Conservation (phyloP, 2,888 invertebrate genomes). For the Heliothis peltigera region DNA sequence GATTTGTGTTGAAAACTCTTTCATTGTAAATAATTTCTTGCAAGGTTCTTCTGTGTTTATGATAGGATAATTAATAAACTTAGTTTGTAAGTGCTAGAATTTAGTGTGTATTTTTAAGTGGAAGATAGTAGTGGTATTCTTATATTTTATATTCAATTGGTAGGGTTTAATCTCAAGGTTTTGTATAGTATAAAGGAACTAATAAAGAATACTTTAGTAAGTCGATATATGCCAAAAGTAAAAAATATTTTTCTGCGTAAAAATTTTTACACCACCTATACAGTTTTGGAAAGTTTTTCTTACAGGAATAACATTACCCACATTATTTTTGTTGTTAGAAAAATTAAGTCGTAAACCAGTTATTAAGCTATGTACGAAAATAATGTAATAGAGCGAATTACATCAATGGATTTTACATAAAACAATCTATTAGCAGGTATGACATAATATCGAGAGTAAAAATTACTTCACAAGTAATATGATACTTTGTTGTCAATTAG, state of each 20-base stretch:
- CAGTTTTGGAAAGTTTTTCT: neutral
- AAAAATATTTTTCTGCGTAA: neutral
- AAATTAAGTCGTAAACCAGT: neutral
- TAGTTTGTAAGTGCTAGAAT: too few relatives aligned
- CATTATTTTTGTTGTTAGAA: neutral
- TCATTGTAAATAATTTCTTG: neutral
- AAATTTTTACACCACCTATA: too few relatives aligned
- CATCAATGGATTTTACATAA: slow-evolving; percentile 39
- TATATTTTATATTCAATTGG: too few relatives aligned
- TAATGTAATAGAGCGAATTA: slow-evolving; percentile 28
- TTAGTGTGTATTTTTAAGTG: too few relatives aligned
- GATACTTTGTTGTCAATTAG: slow-evolving; percentile 70
- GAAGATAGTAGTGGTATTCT: too few relatives aligned
- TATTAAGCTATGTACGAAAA: neutral
- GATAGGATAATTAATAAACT: too few relatives aligned
- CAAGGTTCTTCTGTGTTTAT: neutral
- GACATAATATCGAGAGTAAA: slow-evolving; percentile 85
- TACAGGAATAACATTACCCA: neutral
- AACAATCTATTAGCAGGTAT: slow-evolving; percentile 84
- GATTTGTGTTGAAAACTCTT: neutral
- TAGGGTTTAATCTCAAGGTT: too few relatives aligned
- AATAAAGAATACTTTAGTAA: too few relatives aligned
- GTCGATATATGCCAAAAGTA: too few relatives aligned
- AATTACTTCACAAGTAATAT: slow-evolving; percentile 84
- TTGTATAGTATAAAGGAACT: too few relatives aligned